Conservation (phyloP, 1,140 invertebrate genomes). For the Brachionus koreanus region DNA sequence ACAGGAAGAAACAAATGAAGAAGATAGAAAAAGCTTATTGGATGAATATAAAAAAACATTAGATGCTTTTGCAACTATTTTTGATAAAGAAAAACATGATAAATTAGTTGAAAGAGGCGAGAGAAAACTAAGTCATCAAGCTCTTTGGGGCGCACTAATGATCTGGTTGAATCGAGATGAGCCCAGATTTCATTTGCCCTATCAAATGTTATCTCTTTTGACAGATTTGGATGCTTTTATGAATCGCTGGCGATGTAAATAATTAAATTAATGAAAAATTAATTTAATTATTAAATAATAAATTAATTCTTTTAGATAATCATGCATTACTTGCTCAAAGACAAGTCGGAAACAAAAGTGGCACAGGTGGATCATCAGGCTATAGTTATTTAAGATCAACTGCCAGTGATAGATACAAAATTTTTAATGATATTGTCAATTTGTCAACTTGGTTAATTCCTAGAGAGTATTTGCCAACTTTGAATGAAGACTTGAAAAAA, state of each 20-base stretch:
- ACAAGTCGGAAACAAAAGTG: conserved; percentile 94
- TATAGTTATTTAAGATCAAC: conserved; percentile 98
- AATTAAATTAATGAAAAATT: neutral
- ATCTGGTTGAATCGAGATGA: conserved; percentile 94
- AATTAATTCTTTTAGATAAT: conserved; percentile 71
- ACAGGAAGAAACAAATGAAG: conserved; percentile 64
- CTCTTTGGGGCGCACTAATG: conserved; percentile 91
- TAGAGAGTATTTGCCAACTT: conserved; percentile 77
- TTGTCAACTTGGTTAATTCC: conserved; percentile 91
- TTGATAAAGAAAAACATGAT: conserved; percentile 75
- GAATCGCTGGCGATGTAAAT: conserved; percentile 98
- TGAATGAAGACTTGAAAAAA: conserved; percentile 70
- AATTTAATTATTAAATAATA: too few species aligned
- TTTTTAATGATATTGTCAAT: conserved; percentile 96
- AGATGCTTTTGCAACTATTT: conserved; percentile 82
- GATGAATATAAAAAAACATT: conserved; percentile 71
- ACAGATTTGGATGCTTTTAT: conserved; percentile 97
- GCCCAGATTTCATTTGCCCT: conserved; percentile 86
- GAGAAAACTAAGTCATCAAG: conserved; percentile 79
- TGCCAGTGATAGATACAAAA: conserved; percentile 91
- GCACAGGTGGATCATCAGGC: conserved; percentile 94
- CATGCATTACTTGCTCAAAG: conserved; percentile 97
- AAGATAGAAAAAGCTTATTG: conserved; percentile 63
- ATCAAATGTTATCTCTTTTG: conserved; percentile 83
- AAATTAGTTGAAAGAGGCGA: conserved; percentile 66